Evolutionary conservation across 2,113 vertebrate genomes (phyloP).

Genomic region (Rissa tridactyla): DNA sequence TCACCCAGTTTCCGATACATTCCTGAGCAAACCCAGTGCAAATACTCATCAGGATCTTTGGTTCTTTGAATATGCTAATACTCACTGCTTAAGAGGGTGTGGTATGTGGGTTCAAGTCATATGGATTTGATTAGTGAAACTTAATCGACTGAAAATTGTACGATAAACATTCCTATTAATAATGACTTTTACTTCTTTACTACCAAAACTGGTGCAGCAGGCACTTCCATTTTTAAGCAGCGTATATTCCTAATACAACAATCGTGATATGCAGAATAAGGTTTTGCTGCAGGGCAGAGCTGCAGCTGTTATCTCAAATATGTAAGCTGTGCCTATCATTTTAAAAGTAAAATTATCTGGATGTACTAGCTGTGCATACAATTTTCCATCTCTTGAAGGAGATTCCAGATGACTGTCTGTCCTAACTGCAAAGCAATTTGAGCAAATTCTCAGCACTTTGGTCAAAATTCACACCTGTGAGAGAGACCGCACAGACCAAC

Average conservation of each 20-base stretch:
- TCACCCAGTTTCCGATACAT: not conserved
- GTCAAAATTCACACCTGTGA: not conserved
- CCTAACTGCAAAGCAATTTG: not conserved
- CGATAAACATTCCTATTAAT: slow-evolving; percentile 3
- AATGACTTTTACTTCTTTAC: not conserved
- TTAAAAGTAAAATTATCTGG: not conserved
- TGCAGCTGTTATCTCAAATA: slow-evolving; percentile 33
- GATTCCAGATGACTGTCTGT: not conserved
- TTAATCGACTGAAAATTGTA: not conserved
- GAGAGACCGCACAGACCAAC: not conserved
- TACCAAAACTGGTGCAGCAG: not conserved
- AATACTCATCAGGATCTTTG: not conserved
- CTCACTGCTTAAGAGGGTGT: not conserved
- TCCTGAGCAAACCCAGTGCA: not conserved
- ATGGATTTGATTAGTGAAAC: not conserved
- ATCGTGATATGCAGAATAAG: not conserved
- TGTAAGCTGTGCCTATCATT: not conserved
- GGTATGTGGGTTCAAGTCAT: not conserved
- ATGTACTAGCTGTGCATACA: not conserved
- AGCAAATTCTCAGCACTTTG: not conserved
- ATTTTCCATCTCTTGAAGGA: not conserved
- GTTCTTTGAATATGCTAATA: not conserved
- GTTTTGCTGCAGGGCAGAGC: slow-evolving; percentile 20
- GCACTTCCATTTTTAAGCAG: slow-evolving; percentile 32
- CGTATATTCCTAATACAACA: not conserved